These are phyloP conservation scores for Epinotia bilunana DNA, from an alignment of 2,888 invertebrate genomes.

Conservation along the genomic window DNA sequence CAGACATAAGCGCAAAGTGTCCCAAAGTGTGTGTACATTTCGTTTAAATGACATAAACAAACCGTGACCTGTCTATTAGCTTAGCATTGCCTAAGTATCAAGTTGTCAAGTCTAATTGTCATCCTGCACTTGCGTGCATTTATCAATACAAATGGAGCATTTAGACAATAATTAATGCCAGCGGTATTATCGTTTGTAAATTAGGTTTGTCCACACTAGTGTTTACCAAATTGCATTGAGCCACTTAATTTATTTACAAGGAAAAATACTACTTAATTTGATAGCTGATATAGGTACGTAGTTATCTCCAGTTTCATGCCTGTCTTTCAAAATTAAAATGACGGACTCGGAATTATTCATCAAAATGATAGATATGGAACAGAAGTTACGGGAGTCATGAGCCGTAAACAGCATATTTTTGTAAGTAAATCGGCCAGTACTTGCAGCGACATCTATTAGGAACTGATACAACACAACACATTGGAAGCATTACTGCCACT, in stretches of 20 bases:
- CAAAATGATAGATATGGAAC: too few species aligned
- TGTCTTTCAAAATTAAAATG: too few species aligned
- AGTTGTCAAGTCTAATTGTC: slow-evolving; percentile 3
- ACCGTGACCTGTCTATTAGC: background rate
- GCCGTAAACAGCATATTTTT: too few species aligned
- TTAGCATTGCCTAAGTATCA: background rate
- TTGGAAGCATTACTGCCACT: background rate
- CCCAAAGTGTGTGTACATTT: too few species aligned
- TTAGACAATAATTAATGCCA: slow-evolving; percentile 3
- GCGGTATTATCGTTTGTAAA: slow-evolving; percentile 11
- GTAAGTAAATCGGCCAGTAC: background rate
- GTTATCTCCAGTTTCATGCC: too few species aligned
- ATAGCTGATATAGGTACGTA: too few species aligned
- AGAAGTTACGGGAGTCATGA: too few species aligned
- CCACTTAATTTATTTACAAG: background rate
- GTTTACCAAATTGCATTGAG: slow-evolving; percentile 3
- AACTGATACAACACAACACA: background rate
- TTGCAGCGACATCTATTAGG: background rate
- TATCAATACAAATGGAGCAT: slow-evolving; percentile 1
- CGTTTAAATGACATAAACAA: background rate
- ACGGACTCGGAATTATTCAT: too few species aligned
- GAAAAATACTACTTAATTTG: too few species aligned
- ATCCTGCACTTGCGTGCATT: background rate
- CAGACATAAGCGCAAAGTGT: too few species aligned
- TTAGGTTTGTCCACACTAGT: slow-evolving; percentile 7